Base-by-base conservation (phyloP, 2,888 invertebrate species). In the Octodonta nipae region DNA sequence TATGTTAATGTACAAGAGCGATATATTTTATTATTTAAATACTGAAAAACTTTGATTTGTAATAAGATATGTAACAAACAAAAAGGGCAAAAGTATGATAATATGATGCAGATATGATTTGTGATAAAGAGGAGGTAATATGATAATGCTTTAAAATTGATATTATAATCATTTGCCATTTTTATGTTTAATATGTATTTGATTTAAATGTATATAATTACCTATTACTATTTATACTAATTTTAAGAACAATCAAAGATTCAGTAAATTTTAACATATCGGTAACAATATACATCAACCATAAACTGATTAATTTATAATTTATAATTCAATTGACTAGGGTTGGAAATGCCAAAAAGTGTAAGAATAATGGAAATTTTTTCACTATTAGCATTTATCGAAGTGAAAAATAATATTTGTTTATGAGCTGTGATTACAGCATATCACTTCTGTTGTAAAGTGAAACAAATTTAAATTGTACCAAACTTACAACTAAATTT, bases 1-100 rank as follows among this genome's bases (percentile, higher is more conserved):
- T 43, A 47, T 44, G 41, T 45, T 44, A 49, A 48, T 49, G 45
- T 44, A 46, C 40, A 44, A 46, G 44, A 47, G 43, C 41, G 38
- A 44, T 47, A 47, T 42, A 35, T 28, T 32, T 43, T 36, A 33
- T 31, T 39, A 41, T 43, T 42, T 43, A 41, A 46, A 48, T 46
- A 44, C 39, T 41, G 42, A 40, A 41, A 37, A 37, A 43, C 22
- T 43, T 46, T 47, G 42, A 45, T 46, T 41, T 34, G 16, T 17
- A 32, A 38, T 33, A 36, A 40, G 47, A 46, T 48, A 46, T 48
- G 45, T 41, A 36, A 27, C 32, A 42, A 43, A 33, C 14, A 8
- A 35, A 42, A 44, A 42, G 33, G 4, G 3, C 22, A 34, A 35
- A 15, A 11, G 16, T 35, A 34, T 34, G 26, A 15, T 30, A 38